Base-by-base conservation (phyloP, 2,888 invertebrate species). In the Acrobasis consociella region DNA sequence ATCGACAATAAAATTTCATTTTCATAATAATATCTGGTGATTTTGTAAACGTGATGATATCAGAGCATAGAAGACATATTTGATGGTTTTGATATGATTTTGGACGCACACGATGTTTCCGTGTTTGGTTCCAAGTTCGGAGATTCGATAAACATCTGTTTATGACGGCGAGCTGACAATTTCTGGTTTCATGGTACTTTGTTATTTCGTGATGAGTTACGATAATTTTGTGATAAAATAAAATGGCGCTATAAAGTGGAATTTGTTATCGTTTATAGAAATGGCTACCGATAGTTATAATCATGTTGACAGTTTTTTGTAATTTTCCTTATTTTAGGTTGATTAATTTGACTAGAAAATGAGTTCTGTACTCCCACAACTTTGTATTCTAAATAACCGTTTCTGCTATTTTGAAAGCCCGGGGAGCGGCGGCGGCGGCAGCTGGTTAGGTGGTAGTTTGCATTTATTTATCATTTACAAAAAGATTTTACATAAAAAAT, bases 81-180 rank as follows among this genome's bases (percentile, higher is more conserved):
- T 73, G 76, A 74, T 72, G 71, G 69, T 72, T 70, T 72, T 73
- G 75, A 76, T 72, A 75, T 75, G 71, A 67, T 67, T n/a, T 71
- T 68, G 86, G 85, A 78, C 89, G 78, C 90, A 86, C 89, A 89
- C 89, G 88, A 75, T 39, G 90, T 78, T 87, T 87, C 87, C 85
- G 86, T 81, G 72, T 72, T 68, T 69, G 72, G 15, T 17, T 31
- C 31, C 17, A 10, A 55, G 73, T 79, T 75, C 73, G 74, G 70
- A 49, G 62, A 62, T 55, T 42, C 70, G 74, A 74, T 75, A 69
- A 68, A 71, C 69, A 71, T 72, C 69, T 71, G 70, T 74, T 74
- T 75, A 71, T 69, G 67, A 64, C n/a, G 39, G 31, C 49, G 62
- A 58, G 64, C 22, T 67, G 66, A 69, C 65, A 64, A 67, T 64